Evolutionary conservation across 2,797 vertebrate genomes (phyloP), one percentile per base, ranked within the genome.

Genomic region (Antennarius maculatus): DNA sequence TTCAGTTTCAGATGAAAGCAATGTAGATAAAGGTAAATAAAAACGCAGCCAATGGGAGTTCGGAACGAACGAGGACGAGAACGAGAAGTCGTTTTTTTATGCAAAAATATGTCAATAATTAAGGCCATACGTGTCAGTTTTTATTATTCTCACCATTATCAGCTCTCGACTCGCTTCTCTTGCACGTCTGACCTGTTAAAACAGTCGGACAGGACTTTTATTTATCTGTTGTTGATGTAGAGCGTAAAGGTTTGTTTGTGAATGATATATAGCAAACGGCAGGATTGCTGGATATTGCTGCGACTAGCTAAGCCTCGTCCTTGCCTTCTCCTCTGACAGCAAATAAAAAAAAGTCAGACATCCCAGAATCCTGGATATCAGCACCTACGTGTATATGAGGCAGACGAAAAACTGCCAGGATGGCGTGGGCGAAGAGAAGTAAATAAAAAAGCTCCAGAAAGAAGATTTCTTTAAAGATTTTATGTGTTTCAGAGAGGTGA

Each of bases 371-470:
- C 78, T 71, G 72, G 82, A 88, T 89, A 86, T 88, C 86, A 76
- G 80, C 76, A 60, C 75, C 79, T 23, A 23, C 23, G 1, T 23
- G 23, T 39, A 39, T 78, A 69, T 69, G 67, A 80, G 80, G 74
- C 75, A 83, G 80, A 87, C 90, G 80, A 90, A 86, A 88, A 23
- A 88, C 71, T 72, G 80, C 64, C 74, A 76, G 77, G 80, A 81
- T 69, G 72, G 86, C 86, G 87, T 86, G 82, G 84, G 88, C 54
- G 83, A 73, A 61, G 9, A 52, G 81, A 76, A 70, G 79, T 85
- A 87, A 90, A 87, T 85, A 91, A 90, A 88, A 23, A 79, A 86
- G 62, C 79, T 82, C 6, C 15, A 79, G 69, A 83, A 79, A 85
- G 41, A 84, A 73, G 77, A 80, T 89, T 85, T 85, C 80, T 84